Evolutionary conservation across 2,113 vertebrate genomes (phyloP).

Genomic region (Neopipo cinnamomea): DNA sequence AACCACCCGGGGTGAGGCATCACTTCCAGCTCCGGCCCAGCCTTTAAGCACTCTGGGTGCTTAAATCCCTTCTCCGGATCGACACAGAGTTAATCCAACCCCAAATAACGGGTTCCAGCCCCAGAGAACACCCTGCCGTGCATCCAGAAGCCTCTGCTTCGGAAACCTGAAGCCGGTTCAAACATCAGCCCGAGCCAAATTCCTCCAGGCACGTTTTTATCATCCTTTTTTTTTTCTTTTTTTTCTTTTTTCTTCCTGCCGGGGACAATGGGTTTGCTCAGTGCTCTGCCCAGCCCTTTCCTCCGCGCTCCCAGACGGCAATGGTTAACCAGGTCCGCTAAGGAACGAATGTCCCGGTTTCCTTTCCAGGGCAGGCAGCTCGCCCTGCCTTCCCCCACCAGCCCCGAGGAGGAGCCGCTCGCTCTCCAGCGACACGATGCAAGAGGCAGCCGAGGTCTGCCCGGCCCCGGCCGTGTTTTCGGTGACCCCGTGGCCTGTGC

Average conservation of each 20-base stretch:
- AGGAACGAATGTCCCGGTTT: background rate
- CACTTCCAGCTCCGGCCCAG: background rate
- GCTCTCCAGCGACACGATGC: background rate
- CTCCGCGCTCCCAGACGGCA: background rate
- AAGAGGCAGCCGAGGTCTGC: background rate
- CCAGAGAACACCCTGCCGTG: rapidly evolving
- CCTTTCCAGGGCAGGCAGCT: background rate
- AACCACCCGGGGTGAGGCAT: rapidly evolving
- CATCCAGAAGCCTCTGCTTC: background rate
- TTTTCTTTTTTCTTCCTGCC: background rate
- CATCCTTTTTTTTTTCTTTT: too few species aligned
- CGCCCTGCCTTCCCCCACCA: background rate
- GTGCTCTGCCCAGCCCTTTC: conserved; percentile 40
- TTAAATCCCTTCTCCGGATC: background rate
- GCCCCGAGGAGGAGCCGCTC: background rate
- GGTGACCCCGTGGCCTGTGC: background rate
- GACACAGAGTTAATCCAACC: background rate
- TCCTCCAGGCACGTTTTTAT: background rate
- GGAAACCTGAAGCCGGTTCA: background rate
- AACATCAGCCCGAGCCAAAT: background rate
- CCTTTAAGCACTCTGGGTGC: background rate
- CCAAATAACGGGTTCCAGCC: rapidly evolving
- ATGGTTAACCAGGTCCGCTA: background rate
- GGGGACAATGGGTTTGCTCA: background rate
- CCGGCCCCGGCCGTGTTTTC: background rate